A percentile compares a stretch with the other conserved stretches of the same genome.
These are phyloP conservation scores for Tanaodytes sp. DNA, from an alignment of 2,888 invertebrate genomes.

Conservation along the genomic window DNA sequence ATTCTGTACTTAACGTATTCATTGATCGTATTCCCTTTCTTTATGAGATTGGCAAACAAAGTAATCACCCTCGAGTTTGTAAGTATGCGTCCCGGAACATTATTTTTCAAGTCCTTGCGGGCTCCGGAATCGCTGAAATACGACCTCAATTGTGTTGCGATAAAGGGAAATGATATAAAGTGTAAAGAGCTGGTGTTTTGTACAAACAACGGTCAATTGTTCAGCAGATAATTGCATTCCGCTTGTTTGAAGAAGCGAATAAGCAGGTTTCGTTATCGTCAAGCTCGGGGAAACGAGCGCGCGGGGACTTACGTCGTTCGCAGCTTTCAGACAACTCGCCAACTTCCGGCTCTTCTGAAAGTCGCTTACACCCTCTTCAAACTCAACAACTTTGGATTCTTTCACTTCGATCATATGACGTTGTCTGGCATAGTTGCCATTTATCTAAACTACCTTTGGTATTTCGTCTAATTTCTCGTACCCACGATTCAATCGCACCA, in stretches of 20 bases:
- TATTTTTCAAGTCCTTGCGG: no score
- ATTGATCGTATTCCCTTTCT: no score
- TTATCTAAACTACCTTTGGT: conserved; percentile 26
- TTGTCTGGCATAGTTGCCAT: conserved; percentile 1
- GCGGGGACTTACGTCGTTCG: conserved; percentile 34
- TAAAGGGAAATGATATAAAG: no score
- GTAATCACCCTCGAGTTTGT: no score
- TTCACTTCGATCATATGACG: neutral
- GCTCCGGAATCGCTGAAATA: no score
- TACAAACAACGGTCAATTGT: conserved; percentile 20
- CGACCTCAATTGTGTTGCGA: no score
- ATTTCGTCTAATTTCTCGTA: conserved; percentile 24
- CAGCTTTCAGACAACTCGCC: conserved; percentile 25
- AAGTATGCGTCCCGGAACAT: no score
- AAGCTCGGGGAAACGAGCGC: conserved; percentile 26
- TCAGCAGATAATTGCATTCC: conserved; percentile 27
- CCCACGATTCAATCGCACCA: no score
- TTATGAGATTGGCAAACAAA: no score
- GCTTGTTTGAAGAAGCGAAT: conserved; percentile 28
- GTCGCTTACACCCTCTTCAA: conserved; percentile 31
- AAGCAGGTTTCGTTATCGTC: conserved; percentile 34
- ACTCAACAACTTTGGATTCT: conserved; percentile 37
- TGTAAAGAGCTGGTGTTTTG: no score
- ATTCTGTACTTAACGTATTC: no score
- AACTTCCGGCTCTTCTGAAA: conserved; percentile 35